phyloP scores from a whole-genome alignment of 1,140 invertebrate species.

The Orchestia grillus region DNA sequence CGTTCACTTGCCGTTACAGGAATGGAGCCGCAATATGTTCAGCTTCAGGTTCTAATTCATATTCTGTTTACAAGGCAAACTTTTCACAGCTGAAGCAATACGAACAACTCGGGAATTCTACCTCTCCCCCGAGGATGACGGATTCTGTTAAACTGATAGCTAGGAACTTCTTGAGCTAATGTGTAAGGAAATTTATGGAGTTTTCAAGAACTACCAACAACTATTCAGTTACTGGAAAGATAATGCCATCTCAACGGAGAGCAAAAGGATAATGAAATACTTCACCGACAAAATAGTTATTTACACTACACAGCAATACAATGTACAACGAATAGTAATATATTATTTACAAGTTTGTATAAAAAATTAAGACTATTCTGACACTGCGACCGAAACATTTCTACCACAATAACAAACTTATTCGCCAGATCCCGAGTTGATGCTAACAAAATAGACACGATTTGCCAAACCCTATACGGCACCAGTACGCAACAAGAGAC shows the following conservation, averaged over 20 bases:
- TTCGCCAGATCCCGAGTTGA: neutral
- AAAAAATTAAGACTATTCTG: conserved; percentile 29
- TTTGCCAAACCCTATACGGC: neutral
- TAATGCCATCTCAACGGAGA: neutral
- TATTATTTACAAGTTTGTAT: conserved; percentile 41
- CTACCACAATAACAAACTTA: neutral
- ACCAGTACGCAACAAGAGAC: neutral
- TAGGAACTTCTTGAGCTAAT: too few relatives aligned
- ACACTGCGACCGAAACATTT: conserved; percentile 1
- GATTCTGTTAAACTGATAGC: too few relatives aligned
- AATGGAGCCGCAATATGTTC: too few relatives aligned
- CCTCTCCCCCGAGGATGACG: too few relatives aligned
- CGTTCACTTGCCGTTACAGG: too few relatives aligned
- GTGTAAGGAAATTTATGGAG: too few relatives aligned
- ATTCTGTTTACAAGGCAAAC: too few relatives aligned
- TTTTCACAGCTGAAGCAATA: too few relatives aligned
- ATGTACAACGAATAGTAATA: conserved; percentile 54
- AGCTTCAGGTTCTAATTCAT: too few relatives aligned
- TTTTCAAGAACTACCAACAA: too few relatives aligned
- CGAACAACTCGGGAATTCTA: too few relatives aligned
- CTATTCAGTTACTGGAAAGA: too few relatives aligned
- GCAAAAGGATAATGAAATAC: neutral
- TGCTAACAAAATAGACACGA: neutral
- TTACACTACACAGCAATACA: conserved; percentile 48
- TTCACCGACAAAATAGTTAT: conserved; percentile 35